Conservation (phyloP, 2,797 vertebrate species). For the Denticeps clupeoides region DNA sequence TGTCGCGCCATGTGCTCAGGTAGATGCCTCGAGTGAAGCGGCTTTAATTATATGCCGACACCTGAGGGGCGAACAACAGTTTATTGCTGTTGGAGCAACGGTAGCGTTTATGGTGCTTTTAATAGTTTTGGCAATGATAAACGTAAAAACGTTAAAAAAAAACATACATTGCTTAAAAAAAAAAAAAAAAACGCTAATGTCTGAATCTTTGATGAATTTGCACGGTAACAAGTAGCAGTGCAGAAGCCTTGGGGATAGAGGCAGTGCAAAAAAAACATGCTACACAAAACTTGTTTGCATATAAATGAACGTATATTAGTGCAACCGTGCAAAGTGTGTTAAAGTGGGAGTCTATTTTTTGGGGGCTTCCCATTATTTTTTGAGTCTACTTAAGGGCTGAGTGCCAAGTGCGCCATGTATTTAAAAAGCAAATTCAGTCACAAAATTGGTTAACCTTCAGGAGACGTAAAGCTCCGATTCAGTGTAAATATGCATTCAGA, state of each 20-base stretch:
- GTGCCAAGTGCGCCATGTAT: conserved; percentile 6
- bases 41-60: background rate
- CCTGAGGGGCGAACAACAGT: conserved; percentile 9
- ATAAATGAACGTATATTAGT: background rate
- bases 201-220: too few species aligned
- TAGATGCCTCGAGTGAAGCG: conserved; percentile 4
- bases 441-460: conserved; percentile 62
- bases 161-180: too few species aligned
- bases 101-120: conserved; percentile 3
- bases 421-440: conserved; percentile 44
- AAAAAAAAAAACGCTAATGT: too few species aligned
- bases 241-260: too few species aligned
- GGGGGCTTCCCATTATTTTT: background rate
- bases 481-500: conserved; percentile 57
- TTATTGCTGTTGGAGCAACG: conserved; percentile 13
- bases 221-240: too few species aligned
- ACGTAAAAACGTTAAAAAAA: background rate
- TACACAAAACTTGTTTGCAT: background rate
- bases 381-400: background rate
- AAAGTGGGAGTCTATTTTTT: background rate
- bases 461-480: conserved; percentile 49
- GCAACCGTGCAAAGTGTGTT: background rate
- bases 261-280: too few species aligned
- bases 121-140: conserved; percentile 1
- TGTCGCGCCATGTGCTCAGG: conserved; percentile 27